Percentiles rank a stretch among this genome's conserved stretches.
phyloP scores from a whole-genome alignment of 2,888 invertebrate species.

The Drosophila bunnanda region DNA sequence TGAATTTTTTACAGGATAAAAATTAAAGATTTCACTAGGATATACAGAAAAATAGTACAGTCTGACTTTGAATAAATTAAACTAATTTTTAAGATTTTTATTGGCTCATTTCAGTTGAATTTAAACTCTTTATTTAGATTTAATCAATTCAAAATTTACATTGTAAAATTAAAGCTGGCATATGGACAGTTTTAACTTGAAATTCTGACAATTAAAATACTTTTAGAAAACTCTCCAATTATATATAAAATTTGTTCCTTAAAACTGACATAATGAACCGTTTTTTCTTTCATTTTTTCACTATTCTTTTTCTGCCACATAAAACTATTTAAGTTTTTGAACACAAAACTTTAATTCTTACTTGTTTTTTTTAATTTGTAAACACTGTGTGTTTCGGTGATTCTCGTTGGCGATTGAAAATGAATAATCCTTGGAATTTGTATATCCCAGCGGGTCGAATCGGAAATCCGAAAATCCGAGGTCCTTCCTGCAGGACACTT shows the following conservation, averaged over 20 bases:
- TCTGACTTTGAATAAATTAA: background rate
- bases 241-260: background rate
- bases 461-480: slow-evolving; percentile 29
- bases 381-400: slow-evolving; percentile 1
- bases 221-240: background rate
- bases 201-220: background rate
- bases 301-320: too few relatives aligned
- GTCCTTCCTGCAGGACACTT: slow-evolving; percentile 67
- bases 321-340: background rate
- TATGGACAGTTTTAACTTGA: background rate
- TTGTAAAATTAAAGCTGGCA: too few relatives aligned
- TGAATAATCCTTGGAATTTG: slow-evolving; percentile 47
- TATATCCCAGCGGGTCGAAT: slow-evolving; percentile 27
- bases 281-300: background rate
- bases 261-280: background rate
- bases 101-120: background rate
- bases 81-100: background rate
- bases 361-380: slow-evolving; percentile 50
- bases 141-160: too few relatives aligned
- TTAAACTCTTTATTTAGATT: background rate
- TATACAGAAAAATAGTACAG: background rate
- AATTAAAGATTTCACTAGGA: background rate
- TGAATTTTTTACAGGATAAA: background rate
- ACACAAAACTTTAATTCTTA: slow-evolving; percentile 42
- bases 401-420: slow-evolving; percentile 41